Evolutionary conservation across 2,888 invertebrate genomes (phyloP).

Genomic region (Dascillus cervinus): DNA sequence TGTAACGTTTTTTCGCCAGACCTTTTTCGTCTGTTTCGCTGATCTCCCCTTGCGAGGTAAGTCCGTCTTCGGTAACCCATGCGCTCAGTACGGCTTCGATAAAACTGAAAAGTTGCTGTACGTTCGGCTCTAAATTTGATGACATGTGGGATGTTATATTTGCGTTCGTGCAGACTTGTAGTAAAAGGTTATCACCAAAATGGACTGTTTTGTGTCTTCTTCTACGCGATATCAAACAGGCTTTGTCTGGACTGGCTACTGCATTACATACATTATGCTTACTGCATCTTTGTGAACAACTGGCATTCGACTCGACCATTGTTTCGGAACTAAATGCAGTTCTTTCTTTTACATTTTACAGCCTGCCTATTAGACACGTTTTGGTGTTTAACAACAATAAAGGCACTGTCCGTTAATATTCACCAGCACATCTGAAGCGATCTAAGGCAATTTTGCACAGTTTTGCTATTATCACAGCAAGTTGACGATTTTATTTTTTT

Average conservation of each 20-base stretch:
- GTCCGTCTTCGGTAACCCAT: conserved; percentile 67
- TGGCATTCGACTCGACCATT: conserved; percentile 42
- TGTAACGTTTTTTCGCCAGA: conserved; percentile 49
- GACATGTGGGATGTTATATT: conserved; percentile 45
- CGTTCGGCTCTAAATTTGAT: conserved; percentile 63
- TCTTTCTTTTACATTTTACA: conserved; percentile 7
- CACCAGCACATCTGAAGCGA: conserved; percentile 28
- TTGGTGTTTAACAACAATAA: conserved; percentile 22
- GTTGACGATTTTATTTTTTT: conserved; percentile 36
- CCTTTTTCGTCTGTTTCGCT: conserved; percentile 66
- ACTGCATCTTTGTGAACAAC: conserved; percentile 35
- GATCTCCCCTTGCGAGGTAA: conserved; percentile 65
- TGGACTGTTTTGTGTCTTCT: conserved; percentile 72
- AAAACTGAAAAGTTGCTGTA: conserved; percentile 74
- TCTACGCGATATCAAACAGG: conserved; percentile 52
- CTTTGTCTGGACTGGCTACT: conserved; percentile 39
- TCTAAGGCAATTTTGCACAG: conserved; percentile 36
- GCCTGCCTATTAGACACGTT: too few species aligned
- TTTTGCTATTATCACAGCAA: conserved; percentile 38
- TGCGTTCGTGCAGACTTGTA: conserved; percentile 67
- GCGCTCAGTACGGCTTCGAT: conserved; percentile 73
- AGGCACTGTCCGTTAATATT: conserved; percentile 32
- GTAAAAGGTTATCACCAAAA: conserved; percentile 67
- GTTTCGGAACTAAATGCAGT: conserved; percentile 17
- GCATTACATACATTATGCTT: conserved; percentile 33